Evolutionary conservation across 2,797 vertebrate genomes (phyloP), one percentile per base, ranked within the genome.

Genomic region (Vireo griseus): DNA sequence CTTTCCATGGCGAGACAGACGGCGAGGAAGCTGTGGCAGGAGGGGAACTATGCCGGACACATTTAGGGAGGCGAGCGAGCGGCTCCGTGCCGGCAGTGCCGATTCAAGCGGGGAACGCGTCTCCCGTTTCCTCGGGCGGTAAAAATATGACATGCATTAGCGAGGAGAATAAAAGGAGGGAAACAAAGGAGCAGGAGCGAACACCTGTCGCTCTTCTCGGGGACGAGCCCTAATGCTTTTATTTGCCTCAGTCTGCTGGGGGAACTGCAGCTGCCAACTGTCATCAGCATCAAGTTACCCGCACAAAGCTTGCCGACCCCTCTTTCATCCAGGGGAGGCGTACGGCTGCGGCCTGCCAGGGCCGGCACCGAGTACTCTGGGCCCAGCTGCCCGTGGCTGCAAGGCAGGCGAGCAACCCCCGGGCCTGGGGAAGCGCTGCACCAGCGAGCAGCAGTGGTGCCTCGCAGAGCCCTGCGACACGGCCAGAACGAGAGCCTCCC

Each of bases 121-220:
- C 92, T 88, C 90, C 71, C 31, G 15, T 89, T 94, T 91, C 94
- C 94, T 87, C 47, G 44, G 91, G 92, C 57, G 13, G 90, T 77
- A 35, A 90, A 94, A 97, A 96, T 91, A 96, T 74, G 95, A 95
- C 97, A 96, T 68, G 95, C 96, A 97, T 96, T 97, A 89, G 90
- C 77, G 81, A 97, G 96, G 81, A 76, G 86, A 94, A 93, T 86
- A 91, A 93, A 94, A 97, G 96, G 96, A 97, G 91, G 67, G 94
- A 97, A 98, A 98, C 97, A 98, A 98, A 98, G 97, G 98, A 97
- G 97, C 73, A 94, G 97, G 97, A 98, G 94, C 79, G 83, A 98
- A 99, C 99, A 99, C 98, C 99, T 99, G 99, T 99, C 98, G 98
- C 97, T 98, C 97, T 98, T 98, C 98, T 98, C 97, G 84, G 98